Evolutionary conservation across 2,888 invertebrate genomes (phyloP).

Genomic region (Apodemia mormo): DNA sequence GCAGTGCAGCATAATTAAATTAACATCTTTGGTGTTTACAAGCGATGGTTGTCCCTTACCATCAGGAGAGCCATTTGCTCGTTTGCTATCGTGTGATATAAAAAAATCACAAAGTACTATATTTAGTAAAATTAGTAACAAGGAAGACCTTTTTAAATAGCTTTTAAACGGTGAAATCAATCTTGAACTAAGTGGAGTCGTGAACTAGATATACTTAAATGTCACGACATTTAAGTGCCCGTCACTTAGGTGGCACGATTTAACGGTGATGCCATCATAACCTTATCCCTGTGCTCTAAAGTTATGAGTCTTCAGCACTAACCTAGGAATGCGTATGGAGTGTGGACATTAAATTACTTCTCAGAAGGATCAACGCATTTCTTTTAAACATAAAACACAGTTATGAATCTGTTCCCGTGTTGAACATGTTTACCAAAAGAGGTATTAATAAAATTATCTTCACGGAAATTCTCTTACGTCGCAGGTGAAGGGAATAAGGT

Average conservation of each 20-base stretch:
- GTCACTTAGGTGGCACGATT: conserved; percentile 38
- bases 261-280: conserved; percentile 53
- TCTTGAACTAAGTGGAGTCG: conserved; percentile 34
- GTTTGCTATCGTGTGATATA: no score
- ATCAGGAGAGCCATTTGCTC: no score
- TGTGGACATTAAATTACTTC: conserved; percentile 58
- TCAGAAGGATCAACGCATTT: conserved; percentile 42
- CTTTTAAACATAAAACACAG: no score
- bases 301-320: conserved; percentile 46
- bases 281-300: conserved; percentile 52
- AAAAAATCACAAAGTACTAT: neutral
- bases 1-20: no score
- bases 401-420: no score
- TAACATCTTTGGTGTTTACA: no score
- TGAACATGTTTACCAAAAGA: no score
- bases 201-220: conserved; percentile 48
- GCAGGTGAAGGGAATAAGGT: no score
- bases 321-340: conserved; percentile 62
- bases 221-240: conserved; percentile 45
- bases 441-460: no score
- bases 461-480: no score
- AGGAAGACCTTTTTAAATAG: conserved; percentile 18
- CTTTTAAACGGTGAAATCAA: conserved; percentile 9
- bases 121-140: neutral
- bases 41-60: no score